phyloP scores from a whole-genome alignment of 2,797 vertebrate species.

The Sebastes hubbsi region DNA sequence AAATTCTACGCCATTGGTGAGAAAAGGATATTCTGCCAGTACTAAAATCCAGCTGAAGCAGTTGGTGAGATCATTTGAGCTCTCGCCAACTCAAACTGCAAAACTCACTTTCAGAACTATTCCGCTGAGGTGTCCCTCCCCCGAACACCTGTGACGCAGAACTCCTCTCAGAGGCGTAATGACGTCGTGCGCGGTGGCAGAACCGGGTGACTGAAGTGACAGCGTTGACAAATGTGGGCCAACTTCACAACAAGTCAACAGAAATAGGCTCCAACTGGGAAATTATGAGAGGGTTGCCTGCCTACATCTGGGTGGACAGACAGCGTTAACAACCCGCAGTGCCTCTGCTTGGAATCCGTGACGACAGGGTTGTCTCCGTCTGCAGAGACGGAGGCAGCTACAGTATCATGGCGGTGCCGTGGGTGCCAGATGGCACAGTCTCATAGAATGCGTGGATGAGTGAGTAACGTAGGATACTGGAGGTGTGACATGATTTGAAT shows the following conservation, averaged over 20 bases:
- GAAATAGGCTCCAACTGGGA: constrained; percentile 13
- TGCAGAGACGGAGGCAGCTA: constrained; percentile 20
- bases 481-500: constrained; percentile 62
- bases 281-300: constrained; percentile 20
- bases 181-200: not conserved
- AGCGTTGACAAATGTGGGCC: constrained; percentile 39
- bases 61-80: constrained; percentile 1
- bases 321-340: constrained; percentile 19
- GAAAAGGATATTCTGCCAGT: not conserved
- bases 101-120: constrained; percentile 27
- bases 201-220: constrained; percentile 27
- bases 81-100: constrained; percentile 20
- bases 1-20: not conserved
- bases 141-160: constrained; percentile 38
- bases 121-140: constrained; percentile 34
- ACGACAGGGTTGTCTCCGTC: constrained; percentile 22
- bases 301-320: constrained; percentile 45
- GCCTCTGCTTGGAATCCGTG: constrained; percentile 14
- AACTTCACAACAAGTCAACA: constrained; percentile 28
- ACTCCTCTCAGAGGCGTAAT: constrained; percentile 11
- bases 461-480: constrained; percentile 64
- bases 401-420: constrained; percentile 20
- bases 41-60: constrained; percentile 1
- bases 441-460: constrained; percentile 55
- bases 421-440: constrained; percentile 65